Evolutionary conservation across 2,113 vertebrate genomes (phyloP), one percentile per base, ranked within the genome.

Genomic region (Ploceus nigricollis): DNA sequence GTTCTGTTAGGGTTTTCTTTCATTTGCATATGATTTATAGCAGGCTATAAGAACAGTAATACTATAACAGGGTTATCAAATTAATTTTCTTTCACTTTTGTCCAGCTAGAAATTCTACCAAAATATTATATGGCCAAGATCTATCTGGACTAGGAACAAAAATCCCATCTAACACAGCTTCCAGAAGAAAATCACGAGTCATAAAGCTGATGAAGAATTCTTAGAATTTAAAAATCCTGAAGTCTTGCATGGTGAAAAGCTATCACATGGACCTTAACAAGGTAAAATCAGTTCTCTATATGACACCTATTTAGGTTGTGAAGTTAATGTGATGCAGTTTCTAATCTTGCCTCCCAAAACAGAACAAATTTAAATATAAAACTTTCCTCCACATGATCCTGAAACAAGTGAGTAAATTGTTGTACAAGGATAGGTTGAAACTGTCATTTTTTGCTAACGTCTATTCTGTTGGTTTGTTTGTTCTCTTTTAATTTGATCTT

Each of bases 101-200:
- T n/a, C 35, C 2, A 2, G 16, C 33, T 65, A 63, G 47, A 82
- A 83, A 81, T 65, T 70, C 35, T 89, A 47, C 4, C 51, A 83
- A 75, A 81, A 54, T 50, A 63, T 35, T 71, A 7, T 40, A 54
- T 8, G n/a, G 14, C 44, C 25, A 64, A 64, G 53, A 76, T 72
- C 13, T 56, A 28, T 6, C 27, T 87, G 48, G 23, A 53, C 33
- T 79, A 71, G 35, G 53, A 84, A 37, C 15, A 54, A 50, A 14
- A 64, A 39, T 50, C 13, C 11, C 13, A 57, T 18, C 20, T 40
- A 64, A 44, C 11, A 2, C 17, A 56, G 1, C 15, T 57, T 77
- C 28, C 24, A 69, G 35, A 66, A 50, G 35, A 82, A 83, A 86
- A 65, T 16, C 0, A 0, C 0, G 3, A 60, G 27, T 28, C 0